Conservation (phyloP, 2,113 vertebrate genomes). For the Psittacara wagleri region DNA sequence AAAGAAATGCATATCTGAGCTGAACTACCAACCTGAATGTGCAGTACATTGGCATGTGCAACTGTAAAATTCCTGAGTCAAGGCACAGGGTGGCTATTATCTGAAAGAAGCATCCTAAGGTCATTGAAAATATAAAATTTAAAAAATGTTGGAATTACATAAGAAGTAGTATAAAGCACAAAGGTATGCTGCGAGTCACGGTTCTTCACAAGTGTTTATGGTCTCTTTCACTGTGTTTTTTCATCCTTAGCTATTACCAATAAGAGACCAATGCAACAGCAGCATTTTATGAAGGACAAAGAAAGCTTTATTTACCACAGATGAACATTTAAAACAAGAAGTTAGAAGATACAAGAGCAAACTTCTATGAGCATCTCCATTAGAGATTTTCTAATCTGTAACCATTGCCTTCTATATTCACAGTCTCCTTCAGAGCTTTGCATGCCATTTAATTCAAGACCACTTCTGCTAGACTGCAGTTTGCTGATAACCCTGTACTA, state of each 20-base stretch:
- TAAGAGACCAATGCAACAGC: not conserved
- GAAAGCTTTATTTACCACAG: not conserved
- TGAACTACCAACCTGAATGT: not conserved
- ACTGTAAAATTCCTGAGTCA: not conserved
- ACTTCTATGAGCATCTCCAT: not conserved
- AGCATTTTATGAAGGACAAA: not conserved
- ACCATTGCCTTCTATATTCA: not conserved
- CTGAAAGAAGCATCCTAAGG: not conserved
- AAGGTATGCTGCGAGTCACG: not conserved
- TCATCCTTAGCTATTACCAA: not conserved
- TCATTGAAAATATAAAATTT: not conserved
- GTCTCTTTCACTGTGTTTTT: not conserved
- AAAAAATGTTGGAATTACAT: not conserved
- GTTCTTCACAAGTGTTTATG: not conserved
- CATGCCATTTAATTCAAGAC: constrained; percentile 13
- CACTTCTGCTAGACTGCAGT: not conserved
- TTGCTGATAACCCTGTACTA: not conserved
- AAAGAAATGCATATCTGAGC: not conserved
- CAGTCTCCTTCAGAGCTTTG: not conserved
- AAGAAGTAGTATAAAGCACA: not conserved
- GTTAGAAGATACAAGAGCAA: not conserved
- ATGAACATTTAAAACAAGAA: not conserved
- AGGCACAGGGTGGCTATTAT: not conserved
- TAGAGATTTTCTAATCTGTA: constrained; percentile 1
- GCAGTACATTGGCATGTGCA: not conserved